Base-by-base conservation (phyloP, 2,888 invertebrate species). In the Scaptomyza reducta region DNA sequence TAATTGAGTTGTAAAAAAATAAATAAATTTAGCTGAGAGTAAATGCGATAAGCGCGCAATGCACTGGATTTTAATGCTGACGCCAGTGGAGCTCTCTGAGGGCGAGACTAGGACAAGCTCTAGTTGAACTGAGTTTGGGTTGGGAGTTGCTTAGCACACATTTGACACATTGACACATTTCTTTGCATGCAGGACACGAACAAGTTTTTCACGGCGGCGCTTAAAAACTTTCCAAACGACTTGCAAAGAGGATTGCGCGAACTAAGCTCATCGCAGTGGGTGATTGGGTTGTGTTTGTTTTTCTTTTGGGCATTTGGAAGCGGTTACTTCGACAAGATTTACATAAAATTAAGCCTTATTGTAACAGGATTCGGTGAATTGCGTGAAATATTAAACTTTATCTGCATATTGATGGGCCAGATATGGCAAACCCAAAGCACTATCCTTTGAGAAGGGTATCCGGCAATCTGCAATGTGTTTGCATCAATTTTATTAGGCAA, bases 371-470 rank as follows among this genome's bases (percentile, higher is more conserved):
- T 87, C 81, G 78, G 69, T 68, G 73, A 84, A 80, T 80, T 69
- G 87, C 69, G 69, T 69, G 75, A 87, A 87, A 83, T 84, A 83
- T 83, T 87, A 84, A 87, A 81, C 87, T 83, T 84, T 84, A 81
- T 83, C 84, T 64, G 81, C 84, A 82, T 87, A 82, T 87, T 82
- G 82, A 82, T 84, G 78, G 57, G 54, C 42, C 59, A 42, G 29
- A 49, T 55, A 57, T 65, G 42, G 49, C 47, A 31, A 38, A 53
- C 38, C 35, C 22, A 31, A 38, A 40, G 27, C 22, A 31, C 68
- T 74, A 77, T 65, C 79, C 86, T 77, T 81, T 81, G 83, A 81
- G 77, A 79, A 67, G 74, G 77, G 62, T 60, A 50, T 59, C 6
- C 29, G 18, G 11, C 27, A 57, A 50, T 42, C 40, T 42, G 18